A percentile compares a stretch with the other conserved stretches of the same genome.
These are phyloP conservation scores for Vulpes lagopus DNA, from an alignment of 2,113 vertebrate species.

Conservation along the genomic window DNA sequence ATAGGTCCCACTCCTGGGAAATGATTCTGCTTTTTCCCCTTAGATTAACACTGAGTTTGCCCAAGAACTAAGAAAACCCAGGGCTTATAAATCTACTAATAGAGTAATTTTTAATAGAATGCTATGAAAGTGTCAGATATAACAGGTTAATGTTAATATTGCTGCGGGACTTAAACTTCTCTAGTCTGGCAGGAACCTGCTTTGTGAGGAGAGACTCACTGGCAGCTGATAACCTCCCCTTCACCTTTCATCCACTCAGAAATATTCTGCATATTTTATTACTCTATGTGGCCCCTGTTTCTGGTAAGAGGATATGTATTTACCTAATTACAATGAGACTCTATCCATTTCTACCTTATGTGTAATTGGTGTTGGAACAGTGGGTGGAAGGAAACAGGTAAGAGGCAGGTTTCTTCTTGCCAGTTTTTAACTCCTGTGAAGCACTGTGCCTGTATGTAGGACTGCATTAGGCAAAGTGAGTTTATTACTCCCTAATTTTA, in stretches of 20 bases:
- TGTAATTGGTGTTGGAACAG: neutral
- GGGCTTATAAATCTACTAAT: neutral
- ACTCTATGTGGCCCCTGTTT: neutral
- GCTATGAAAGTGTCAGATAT: neutral
- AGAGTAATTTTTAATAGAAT: neutral
- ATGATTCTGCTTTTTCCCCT: neutral
- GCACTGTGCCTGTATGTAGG: neutral
- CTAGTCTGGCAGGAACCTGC: neutral
- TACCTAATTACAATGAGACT: neutral
- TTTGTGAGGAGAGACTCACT: neutral
- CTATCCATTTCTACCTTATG: neutral
- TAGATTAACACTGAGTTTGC: neutral
- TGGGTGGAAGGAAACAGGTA: neutral
- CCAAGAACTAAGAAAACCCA: neutral
- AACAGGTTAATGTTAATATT: conserved; percentile 22
- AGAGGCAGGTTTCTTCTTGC: neutral
- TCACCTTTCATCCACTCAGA: neutral
- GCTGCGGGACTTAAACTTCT: neutral
- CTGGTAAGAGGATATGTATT: neutral
- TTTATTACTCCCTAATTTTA: neutral
- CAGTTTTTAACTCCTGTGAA: neutral
- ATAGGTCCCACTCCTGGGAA: neutral
- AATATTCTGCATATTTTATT: neutral
- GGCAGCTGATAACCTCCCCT: neutral
- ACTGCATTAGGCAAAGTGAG: neutral